Percentiles rank a stretch among this genome's conserved stretches.
These are phyloP conservation scores for Protomyctophum bolini DNA, from an alignment of 2,113 vertebrate genomes.

Conservation along the genomic window DNA sequence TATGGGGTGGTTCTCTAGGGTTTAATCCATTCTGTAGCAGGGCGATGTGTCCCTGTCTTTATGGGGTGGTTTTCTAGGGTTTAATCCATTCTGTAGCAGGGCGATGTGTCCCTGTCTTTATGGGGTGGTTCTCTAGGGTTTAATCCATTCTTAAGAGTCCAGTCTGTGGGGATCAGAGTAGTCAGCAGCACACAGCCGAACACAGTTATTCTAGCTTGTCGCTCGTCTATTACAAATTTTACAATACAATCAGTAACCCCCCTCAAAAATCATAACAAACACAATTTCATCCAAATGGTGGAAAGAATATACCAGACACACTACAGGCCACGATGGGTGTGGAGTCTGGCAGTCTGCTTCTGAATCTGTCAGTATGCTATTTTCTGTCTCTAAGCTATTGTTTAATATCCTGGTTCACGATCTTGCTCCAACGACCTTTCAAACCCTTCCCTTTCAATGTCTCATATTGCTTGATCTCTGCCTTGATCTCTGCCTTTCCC, in stretches of 20 bases:
- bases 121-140: conserved; percentile 37
- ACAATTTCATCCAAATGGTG: conserved; percentile 3
- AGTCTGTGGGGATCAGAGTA: conserved; percentile 40
- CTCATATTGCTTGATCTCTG: conserved; percentile 38
- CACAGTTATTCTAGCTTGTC: conserved; percentile 33
- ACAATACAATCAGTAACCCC: conserved; percentile 47
- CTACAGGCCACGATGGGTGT: conserved; percentile 10
- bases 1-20: conserved; percentile 32
- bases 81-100: conserved; percentile 49
- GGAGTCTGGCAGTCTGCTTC: not conserved
- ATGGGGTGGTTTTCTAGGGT: conserved; percentile 36
- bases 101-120: conserved; percentile 40
- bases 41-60: conserved; percentile 40
- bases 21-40: conserved; percentile 53
- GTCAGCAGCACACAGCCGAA: conserved; percentile 44
- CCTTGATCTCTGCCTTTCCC: conserved; percentile 16
- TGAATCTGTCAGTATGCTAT: not conserved
- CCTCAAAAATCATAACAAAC: conserved; percentile 3
- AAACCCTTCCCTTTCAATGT: conserved; percentile 14
- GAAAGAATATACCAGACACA: not conserved
- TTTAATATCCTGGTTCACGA: conserved; percentile 26
- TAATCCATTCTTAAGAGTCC: conserved; percentile 38
- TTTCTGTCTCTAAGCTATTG: conserved; percentile 39
- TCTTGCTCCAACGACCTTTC: conserved; percentile 12
- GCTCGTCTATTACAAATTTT: conserved; percentile 2